These are phyloP conservation scores for Megaceryle torquata DNA, from an alignment of 2,113 vertebrate species.

Conservation along the genomic window DNA sequence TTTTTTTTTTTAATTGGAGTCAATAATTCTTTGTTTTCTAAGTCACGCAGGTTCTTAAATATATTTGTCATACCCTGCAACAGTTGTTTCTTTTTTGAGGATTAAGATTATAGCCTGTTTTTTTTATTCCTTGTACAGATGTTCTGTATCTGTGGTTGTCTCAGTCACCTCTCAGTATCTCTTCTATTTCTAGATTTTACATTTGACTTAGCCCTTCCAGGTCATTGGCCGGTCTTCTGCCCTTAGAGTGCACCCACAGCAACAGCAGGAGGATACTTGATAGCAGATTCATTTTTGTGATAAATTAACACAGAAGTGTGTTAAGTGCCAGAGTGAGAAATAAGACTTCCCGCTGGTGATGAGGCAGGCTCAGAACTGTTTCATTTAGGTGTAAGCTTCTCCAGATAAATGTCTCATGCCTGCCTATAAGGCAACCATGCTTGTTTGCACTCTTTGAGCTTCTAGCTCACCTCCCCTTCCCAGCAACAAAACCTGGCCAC, in stretches of 20 bases:
- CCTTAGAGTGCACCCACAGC: background rate
- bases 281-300: background rate
- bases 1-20: background rate
- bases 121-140: background rate
- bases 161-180: background rate
- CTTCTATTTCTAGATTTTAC: background rate
- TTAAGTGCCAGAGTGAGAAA: background rate
- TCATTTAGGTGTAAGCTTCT: background rate
- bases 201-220: background rate
- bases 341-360: background rate
- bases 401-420: background rate
- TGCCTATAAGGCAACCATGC: background rate
- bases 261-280: background rate
- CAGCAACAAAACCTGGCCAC: accelerated
- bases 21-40: background rate
- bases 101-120: background rate
- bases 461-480: background rate
- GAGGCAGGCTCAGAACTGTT: background rate
- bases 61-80: background rate
- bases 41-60: background rate
- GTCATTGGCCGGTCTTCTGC: background rate
- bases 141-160: background rate
- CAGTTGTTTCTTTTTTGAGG: background rate
- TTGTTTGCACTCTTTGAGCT: background rate
- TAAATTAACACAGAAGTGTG: background rate